A percentile compares a stretch with the other conserved stretches of the same genome.
These are phyloP conservation scores for Oxyruncus cristatus DNA, from an alignment of 2,113 vertebrate species.

Conservation along the genomic window DNA sequence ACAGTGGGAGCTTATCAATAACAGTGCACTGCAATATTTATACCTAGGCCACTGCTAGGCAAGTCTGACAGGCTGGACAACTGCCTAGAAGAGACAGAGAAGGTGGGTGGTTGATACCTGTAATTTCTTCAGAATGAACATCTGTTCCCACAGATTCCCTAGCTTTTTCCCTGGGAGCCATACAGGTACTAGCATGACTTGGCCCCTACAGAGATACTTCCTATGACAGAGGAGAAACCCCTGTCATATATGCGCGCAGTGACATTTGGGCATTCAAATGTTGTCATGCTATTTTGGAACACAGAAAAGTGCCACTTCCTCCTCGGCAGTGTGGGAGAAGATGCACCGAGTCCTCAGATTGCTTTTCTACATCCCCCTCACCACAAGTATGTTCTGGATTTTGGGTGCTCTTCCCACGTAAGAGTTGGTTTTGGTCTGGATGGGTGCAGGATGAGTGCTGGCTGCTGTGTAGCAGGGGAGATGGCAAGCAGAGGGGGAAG, in stretches of 20 bases:
- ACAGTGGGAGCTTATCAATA: neutral
- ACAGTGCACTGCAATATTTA: neutral
- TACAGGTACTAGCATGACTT: neutral
- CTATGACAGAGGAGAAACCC: neutral
- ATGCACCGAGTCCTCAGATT: neutral
- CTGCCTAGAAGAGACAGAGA: neutral
- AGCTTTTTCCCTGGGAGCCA: neutral
- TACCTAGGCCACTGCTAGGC: neutral
- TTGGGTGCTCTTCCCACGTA: neutral
- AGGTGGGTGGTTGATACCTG: neutral
- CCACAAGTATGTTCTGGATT: neutral
- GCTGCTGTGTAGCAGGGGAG: neutral
- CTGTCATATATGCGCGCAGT: neutral
- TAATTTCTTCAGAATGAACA: neutral
- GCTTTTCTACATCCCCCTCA: conserved; percentile 8
- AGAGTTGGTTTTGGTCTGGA: neutral
- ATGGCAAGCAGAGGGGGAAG: neutral
- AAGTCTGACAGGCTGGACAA: neutral
- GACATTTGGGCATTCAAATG: neutral
- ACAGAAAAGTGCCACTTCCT: neutral
- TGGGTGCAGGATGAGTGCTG: neutral
- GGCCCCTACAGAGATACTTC: neutral
- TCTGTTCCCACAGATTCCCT: neutral
- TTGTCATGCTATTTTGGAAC: neutral
- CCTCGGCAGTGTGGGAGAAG: neutral